Percentiles rank a stretch among this genome's conserved stretches.
These are phyloP conservation scores for Pasiphila rectangulata DNA, from an alignment of 2,888 invertebrate genomes.

Conservation along the genomic window DNA sequence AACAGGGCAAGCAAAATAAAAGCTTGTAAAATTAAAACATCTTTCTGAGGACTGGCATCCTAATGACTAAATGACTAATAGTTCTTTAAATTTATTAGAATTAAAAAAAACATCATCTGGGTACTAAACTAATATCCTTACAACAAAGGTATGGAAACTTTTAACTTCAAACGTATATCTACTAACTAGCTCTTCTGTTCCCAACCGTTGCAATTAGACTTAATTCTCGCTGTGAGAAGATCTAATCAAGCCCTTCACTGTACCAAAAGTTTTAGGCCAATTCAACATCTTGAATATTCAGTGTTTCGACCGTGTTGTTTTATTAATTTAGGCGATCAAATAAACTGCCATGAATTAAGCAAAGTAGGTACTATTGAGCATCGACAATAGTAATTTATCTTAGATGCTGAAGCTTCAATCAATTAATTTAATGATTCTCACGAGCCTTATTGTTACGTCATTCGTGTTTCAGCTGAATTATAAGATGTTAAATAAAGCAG, in stretches of 20 bases:
- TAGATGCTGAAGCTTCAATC: not conserved
- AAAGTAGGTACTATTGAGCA: not conserved
- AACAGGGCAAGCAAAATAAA: no score
- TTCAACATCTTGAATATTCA: conserved; percentile 49
- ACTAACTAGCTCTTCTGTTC: not conserved
- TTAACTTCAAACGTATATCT: no score
- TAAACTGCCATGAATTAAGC: conserved; percentile 22
- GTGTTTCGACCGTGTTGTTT: conserved; percentile 37
- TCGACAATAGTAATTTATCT: not conserved
- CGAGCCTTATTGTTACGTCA: no score
- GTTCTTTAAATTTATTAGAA: no score
- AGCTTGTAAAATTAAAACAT: no score
- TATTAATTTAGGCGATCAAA: conserved; percentile 30
- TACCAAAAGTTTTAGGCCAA: conserved; percentile 45
- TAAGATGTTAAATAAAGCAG: no score
- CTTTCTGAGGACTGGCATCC: no score
- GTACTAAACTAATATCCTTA: no score
- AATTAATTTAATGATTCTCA: conserved; percentile 1
- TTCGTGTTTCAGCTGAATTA: no score
- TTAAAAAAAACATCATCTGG: no score
- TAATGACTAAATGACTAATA: no score
- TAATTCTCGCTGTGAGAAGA: conserved; percentile 51
- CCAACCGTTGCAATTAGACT: conserved; percentile 54
- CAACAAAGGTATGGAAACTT: no score
- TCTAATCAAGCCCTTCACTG: conserved; percentile 42